Evolutionary conservation across 2,888 invertebrate genomes (phyloP).

Genomic region (Mycalesis mineus): DNA sequence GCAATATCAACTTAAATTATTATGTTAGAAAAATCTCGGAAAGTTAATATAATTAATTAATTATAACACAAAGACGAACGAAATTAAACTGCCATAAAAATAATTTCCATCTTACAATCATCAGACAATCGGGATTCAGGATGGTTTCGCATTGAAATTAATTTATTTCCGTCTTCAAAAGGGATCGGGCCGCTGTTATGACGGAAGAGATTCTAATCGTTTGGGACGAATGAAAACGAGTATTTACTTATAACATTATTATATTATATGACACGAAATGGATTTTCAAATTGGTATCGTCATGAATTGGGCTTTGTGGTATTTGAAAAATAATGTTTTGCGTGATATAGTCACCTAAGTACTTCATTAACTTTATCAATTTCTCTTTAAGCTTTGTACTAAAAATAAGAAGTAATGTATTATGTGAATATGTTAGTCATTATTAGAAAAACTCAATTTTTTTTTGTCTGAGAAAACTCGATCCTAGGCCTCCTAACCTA

Average conservation of each 20-base stretch:
- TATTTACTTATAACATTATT: background rate
- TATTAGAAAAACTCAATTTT: too few relatives aligned
- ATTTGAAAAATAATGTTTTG: too few relatives aligned
- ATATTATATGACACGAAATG: background rate
- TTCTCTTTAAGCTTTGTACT: too few relatives aligned
- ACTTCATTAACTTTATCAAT: too few relatives aligned
- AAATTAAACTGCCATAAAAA: slow-evolving; percentile 34
- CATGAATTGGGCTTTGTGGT: too few relatives aligned
- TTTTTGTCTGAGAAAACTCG: too few relatives aligned
- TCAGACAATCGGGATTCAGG: slow-evolving; percentile 30
- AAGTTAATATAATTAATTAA: background rate
- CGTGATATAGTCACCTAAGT: too few relatives aligned
- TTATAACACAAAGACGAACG: background rate
- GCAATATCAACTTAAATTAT: background rate
- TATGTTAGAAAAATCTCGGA: background rate
- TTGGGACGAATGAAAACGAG: slow-evolving; percentile 6
- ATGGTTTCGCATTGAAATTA: slow-evolving; percentile 40
- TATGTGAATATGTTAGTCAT: too few relatives aligned
- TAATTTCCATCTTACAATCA: slow-evolving; percentile 27
- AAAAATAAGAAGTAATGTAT: too few relatives aligned
- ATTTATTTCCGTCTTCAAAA: slow-evolving; percentile 47
- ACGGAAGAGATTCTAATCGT: slow-evolving; percentile 20
- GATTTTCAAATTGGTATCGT: background rate
- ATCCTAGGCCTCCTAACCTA: too few relatives aligned
- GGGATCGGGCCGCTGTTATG: slow-evolving; percentile 26